These are phyloP conservation scores for Salticus scenicus DNA, from an alignment of 2,888 invertebrate genomes.

Conservation along the genomic window DNA sequence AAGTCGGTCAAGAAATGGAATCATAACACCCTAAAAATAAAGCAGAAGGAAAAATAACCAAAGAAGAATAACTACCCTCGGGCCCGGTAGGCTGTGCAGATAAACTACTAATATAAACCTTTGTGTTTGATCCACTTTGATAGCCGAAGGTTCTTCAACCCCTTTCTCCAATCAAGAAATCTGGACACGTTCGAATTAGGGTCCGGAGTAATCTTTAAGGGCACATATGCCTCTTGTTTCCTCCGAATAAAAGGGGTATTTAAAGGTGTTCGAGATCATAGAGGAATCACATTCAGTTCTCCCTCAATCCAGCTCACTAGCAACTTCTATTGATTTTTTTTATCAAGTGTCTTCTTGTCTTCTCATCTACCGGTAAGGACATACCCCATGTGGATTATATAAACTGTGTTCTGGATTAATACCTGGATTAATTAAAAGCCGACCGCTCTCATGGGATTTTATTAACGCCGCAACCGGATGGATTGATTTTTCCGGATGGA, in stretches of 20 bases:
- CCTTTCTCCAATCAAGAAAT: slow-evolving; percentile 30
- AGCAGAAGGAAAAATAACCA: slow-evolving; percentile 27
- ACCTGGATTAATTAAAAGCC: slow-evolving; percentile 32
- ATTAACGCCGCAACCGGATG: too few species aligned
- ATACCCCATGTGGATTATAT: slow-evolving; percentile 39
- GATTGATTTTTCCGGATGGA: too few species aligned
- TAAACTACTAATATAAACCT: slow-evolving; percentile 33
- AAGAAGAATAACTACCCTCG: neutral
- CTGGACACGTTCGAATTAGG: slow-evolving; percentile 42
- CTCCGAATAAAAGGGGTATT: slow-evolving; percentile 54
- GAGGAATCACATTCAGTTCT: slow-evolving; percentile 24
- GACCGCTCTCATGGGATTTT: neutral
- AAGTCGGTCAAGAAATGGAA: slow-evolving; percentile 12
- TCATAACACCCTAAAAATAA: slow-evolving; percentile 50
- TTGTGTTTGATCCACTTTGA: slow-evolving; percentile 49
- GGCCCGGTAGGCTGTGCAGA: neutral
- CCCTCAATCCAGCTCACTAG: neutral
- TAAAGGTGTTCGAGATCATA: slow-evolving; percentile 38
- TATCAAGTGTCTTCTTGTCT: neutral
- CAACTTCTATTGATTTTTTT: neutral
- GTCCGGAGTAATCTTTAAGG: slow-evolving; percentile 28
- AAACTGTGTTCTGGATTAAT: neutral
- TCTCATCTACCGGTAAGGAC: slow-evolving; percentile 38
- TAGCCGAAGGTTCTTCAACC: slow-evolving; percentile 59
- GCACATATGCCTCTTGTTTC: slow-evolving; percentile 38